Conservation (phyloP, 2,888 invertebrate species). For the Cephus pygmeus region DNA sequence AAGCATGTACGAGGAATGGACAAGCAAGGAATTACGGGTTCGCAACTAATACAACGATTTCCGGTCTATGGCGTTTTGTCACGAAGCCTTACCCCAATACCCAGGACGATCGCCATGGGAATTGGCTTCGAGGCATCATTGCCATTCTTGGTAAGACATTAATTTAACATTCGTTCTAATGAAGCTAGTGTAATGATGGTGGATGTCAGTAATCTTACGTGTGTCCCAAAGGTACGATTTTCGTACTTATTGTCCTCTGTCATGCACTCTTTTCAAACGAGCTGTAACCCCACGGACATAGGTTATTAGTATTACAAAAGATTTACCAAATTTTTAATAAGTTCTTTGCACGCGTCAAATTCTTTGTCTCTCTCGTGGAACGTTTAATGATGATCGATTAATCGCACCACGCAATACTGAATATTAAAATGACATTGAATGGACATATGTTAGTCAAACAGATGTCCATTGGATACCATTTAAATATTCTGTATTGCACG, state of each 20-base stretch:
- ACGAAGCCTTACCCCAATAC: conserved; percentile 13
- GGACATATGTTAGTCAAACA: background rate
- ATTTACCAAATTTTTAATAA: background rate
- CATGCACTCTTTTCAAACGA: conserved; percentile 22
- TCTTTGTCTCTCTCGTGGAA: background rate
- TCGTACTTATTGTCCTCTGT: conserved; percentile 27
- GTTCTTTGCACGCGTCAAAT: background rate
- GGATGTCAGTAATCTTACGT: conserved; percentile 27
- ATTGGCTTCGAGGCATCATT: conserved; percentile 19
- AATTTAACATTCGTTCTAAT: conserved; percentile 34
- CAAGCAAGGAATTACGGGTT: background rate
- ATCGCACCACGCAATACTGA: background rate
- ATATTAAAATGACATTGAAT: background rate
- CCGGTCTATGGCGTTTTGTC: conserved; percentile 22
- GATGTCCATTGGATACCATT: too few relatives aligned
- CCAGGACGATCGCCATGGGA: conserved; percentile 27
- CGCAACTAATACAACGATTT: background rate
- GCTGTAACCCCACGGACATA: background rate
- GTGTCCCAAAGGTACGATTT: conserved; percentile 25
- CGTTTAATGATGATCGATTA: background rate
- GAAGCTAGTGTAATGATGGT: conserved; percentile 24
- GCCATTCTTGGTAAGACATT: conserved; percentile 26
- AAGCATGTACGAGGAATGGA: background rate
- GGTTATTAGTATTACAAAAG: background rate
- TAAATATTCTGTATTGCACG: too few relatives aligned